phyloP scores from a whole-genome alignment of 2,113 vertebrate genomes.

The Heterochromis multidens region DNA sequence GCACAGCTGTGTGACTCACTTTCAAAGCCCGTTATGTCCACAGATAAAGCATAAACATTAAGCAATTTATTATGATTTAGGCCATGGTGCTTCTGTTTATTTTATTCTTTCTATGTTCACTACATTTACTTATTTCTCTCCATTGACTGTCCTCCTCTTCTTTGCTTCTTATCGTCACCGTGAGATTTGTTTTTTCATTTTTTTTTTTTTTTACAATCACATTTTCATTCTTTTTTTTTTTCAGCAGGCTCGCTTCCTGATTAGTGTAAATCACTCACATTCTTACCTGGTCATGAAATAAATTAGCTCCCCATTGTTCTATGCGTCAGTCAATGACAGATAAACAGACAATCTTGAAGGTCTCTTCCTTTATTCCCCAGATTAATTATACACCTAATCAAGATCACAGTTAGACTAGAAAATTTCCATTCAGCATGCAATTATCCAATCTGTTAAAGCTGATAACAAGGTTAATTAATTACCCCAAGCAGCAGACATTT shows the following conservation, averaged over 20 bases:
- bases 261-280: slow-evolving; percentile 8
- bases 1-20: slow-evolving; percentile 9
- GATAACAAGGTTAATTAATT: slow-evolving; percentile 65
- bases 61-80: slow-evolving; percentile 42
- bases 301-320: slow-evolving; percentile 50
- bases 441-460: slow-evolving; percentile 55
- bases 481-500: slow-evolving; percentile 19
- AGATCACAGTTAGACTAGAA: slow-evolving; percentile 46
- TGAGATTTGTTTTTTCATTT: fast-evolving
- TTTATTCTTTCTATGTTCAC: not conserved
- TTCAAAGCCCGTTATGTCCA: slow-evolving; percentile 23
- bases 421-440: slow-evolving; percentile 49
- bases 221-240: fast-evolving
- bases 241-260: not conserved
- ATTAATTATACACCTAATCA: slow-evolving; percentile 64
- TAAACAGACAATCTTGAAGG: slow-evolving; percentile 35
- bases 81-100: not conserved
- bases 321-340: slow-evolving; percentile 47
- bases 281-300: slow-evolving; percentile 36
- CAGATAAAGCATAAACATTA: slow-evolving; percentile 26
- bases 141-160: not conserved
- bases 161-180: not conserved
- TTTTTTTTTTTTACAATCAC: not conserved
- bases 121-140: not conserved
- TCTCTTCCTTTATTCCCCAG: slow-evolving; percentile 16